Evolutionary conservation across 2,888 invertebrate genomes (phyloP).

Genomic region (Pharmacophagus antenor): DNA sequence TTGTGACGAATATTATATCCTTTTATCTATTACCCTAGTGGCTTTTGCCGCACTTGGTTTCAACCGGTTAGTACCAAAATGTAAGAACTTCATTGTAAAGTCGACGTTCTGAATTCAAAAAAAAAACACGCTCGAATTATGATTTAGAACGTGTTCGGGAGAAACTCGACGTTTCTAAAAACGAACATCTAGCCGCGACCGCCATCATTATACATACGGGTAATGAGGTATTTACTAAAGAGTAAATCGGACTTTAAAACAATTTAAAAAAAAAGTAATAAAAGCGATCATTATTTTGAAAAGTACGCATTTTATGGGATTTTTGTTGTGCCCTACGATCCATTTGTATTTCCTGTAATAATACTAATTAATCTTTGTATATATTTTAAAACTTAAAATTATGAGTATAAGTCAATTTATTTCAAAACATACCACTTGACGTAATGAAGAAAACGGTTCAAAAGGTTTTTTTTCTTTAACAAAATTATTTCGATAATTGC

Average conservation of each 20-base stretch:
- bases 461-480: background rate
- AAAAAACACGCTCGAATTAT: slow-evolving; percentile 73
- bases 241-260: slow-evolving; percentile 51
- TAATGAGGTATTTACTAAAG: slow-evolving; percentile 65
- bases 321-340: too few species aligned
- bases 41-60: background rate
- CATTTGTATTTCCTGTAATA: too few species aligned
- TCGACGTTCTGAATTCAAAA: slow-evolving; percentile 69
- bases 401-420: background rate
- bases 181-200: slow-evolving; percentile 70
- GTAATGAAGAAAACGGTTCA: background rate
- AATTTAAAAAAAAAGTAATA: background rate
- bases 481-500: slow-evolving; percentile 2
- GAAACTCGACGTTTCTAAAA: slow-evolving; percentile 78
- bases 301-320: too few species aligned
- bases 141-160: slow-evolving; percentile 81
- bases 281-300: too few species aligned
- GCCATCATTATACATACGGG: slow-evolving; percentile 71
- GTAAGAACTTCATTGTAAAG: slow-evolving; percentile 55
- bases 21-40: background rate
- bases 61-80: slow-evolving; percentile 25
- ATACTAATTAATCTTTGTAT: too few species aligned
- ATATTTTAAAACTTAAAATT: too few species aligned
- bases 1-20: slow-evolving; percentile 1
- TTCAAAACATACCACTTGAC: background rate